Evolutionary conservation across 2,113 vertebrate genomes (phyloP), one percentile per base, ranked within the genome.

Genomic region (Elanus axillaris): DNA sequence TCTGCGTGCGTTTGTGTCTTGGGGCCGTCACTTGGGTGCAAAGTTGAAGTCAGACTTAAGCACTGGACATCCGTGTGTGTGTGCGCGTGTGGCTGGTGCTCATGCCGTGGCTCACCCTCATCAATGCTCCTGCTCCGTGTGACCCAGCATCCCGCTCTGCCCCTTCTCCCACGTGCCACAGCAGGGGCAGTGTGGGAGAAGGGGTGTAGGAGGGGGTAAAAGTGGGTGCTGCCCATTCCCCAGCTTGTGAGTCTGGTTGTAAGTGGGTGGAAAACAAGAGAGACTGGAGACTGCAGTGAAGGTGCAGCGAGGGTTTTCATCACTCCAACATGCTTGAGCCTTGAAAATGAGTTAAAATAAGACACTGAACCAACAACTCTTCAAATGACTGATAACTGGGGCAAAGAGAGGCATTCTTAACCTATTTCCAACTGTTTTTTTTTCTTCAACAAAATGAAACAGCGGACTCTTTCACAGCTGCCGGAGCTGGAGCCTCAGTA

Each of bases 331-430:
- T 16, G 4, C 29, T 0, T 9, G 31, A 90, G 62, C 31, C 66
- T 79, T 76, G 71, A 92, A 75, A 93, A 92, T n/a, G 53, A 88
- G 78, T 50, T 92, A 55, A 96, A 87, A 69, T 32, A 77, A 92
- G 90, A 64, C 69, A 47, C 48, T 53, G 84, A 95, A 86, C 55
- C 34, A n/a, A 19, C 68, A 75, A 9, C 25, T 80, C 59, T 79
- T 69, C 71, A 42, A 60, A 68, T 55, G 45, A 25, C 59, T 66
- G 58, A 48, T 68, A 90, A 62, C 75, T 55, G 62, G 68, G 63
- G 72, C 71, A 59, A 60, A 80, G 74, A 87, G 71, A 69, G 17
- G 45, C 83, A 86, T 77, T 60, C 79, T 77, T 93, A 86, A 83
- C 72, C 72, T 71, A 86, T 77, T 94, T 91, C 86, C 63, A 82